These are phyloP conservation scores for Pogonognathellus flavescens DNA, from an alignment of 1,140 invertebrate species.

Conservation along the genomic window DNA sequence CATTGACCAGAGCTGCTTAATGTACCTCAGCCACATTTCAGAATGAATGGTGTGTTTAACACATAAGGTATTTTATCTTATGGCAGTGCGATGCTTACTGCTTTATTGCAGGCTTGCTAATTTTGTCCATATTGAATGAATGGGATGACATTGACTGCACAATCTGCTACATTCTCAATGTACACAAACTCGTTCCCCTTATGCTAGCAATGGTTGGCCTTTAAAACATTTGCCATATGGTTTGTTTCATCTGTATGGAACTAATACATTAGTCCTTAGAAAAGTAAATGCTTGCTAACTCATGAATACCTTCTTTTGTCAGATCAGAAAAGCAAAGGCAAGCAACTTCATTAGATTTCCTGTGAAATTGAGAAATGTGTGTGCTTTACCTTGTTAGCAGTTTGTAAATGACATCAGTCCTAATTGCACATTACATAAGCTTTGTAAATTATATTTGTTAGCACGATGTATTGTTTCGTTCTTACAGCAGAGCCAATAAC, in stretches of 20 bases:
- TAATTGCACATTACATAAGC: background rate
- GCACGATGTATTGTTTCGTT: too few relatives aligned
- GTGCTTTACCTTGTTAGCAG: conserved; percentile 25
- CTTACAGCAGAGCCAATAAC: too few relatives aligned
- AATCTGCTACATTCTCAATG: background rate
- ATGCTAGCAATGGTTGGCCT: conserved; percentile 9
- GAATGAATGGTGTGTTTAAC: background rate
- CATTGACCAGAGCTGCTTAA: background rate
- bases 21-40: background rate
- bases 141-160: conserved; percentile 15
- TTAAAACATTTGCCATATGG: conserved; percentile 33
- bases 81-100: background rate
- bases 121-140: background rate
- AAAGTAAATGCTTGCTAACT: background rate
- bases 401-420: conserved; percentile 19
- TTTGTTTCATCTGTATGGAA: conserved; percentile 8
- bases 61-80: background rate
- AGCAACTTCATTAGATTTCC: conserved; percentile 20
- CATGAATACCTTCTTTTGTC: conserved; percentile 2
- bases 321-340: background rate
- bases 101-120: background rate
- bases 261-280: background rate
- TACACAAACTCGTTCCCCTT: background rate
- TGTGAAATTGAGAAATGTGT: conserved; percentile 4
- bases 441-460: background rate